These are phyloP conservation scores for Apostichopus japonicus DNA, from an alignment of 35 echinoderm and acorn worm species.

Conservation along the genomic window DNA sequence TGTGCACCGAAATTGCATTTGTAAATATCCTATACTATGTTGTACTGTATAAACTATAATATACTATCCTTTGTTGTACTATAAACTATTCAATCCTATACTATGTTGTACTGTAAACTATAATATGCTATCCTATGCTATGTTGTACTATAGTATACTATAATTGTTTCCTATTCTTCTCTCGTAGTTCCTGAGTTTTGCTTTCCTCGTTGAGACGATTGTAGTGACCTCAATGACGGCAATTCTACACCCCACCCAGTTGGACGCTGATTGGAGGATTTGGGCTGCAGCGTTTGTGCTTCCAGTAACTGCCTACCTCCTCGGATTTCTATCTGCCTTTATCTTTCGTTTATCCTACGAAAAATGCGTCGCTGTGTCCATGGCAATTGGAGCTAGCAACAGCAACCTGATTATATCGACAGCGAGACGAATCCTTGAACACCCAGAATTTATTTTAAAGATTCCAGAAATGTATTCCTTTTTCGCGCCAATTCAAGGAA, in stretches of 20 bases:
- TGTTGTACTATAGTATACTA: no score
- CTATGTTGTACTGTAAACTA: no score
- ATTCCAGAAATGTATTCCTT: slow-evolving; percentile 31
- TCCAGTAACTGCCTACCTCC: slow-evolving; percentile 45
- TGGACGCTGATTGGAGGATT: neutral
- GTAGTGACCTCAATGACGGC: neutral
- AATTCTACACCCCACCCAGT: neutral
- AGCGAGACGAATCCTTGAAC: neutral
- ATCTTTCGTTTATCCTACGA: slow-evolving; percentile 54
- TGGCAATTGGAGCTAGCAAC: slow-evolving; percentile 62
- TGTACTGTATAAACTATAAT: no score
- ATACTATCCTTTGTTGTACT: no score
- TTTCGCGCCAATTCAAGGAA: slow-evolving; percentile 39
- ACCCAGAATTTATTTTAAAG: neutral
- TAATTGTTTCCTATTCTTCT: neutral
- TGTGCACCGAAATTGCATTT: no score
- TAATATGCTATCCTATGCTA: no score
- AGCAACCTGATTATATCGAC: slow-evolving; percentile 38
- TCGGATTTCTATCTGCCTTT: slow-evolving; percentile 49
- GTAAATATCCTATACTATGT: no score
- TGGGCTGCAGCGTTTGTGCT: slow-evolving; percentile 44
- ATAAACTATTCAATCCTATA: no score
- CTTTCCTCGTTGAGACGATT: slow-evolving; percentile 27
- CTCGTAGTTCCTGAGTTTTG: slow-evolving; percentile 5
- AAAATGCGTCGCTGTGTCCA: slow-evolving; percentile 63